Conservation (phyloP, 2,888 invertebrate genomes). For the Dioctria linearis region DNA sequence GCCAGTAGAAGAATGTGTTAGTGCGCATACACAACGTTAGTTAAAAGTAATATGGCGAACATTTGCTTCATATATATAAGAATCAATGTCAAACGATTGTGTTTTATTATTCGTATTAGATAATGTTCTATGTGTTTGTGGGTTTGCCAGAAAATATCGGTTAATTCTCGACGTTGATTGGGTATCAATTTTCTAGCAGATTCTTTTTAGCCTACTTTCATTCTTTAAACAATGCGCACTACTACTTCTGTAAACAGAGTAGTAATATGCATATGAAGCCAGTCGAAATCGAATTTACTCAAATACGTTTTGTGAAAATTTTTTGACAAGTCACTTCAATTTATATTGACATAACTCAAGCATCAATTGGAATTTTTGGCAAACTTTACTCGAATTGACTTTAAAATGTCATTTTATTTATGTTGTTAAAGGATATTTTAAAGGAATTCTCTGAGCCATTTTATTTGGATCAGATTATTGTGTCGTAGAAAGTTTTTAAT, state of each 20-base stretch:
- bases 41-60: too few species aligned
- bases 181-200: constrained; percentile 48
- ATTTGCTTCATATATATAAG: background rate
- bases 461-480: constrained; percentile 3
- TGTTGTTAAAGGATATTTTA: background rate
- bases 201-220: constrained; percentile 58
- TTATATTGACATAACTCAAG: constrained; percentile 33
- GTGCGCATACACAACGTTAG: background rate
- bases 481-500: constrained; percentile 36
- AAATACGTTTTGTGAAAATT: constrained; percentile 52
- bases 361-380: constrained; percentile 31
- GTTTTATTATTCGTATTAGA: background rate
- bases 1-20: background rate
- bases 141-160: constrained; percentile 34
- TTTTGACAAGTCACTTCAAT: constrained; percentile 52
- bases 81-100: constrained; percentile 26
- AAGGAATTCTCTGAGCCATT: background rate
- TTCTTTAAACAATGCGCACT: constrained; percentile 51
- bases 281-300: constrained; percentile 38
- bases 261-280: too few species aligned
- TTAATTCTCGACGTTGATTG: constrained; percentile 48
- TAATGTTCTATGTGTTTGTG: background rate
- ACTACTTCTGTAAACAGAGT: constrained; percentile 23
- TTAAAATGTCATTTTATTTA: constrained; percentile 1
- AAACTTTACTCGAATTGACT: constrained; percentile 4